Percentiles rank a stretch among this genome's conserved stretches.
Conservation (phyloP, 2,797 vertebrate species). For the Ceyx erithaca region DNA sequence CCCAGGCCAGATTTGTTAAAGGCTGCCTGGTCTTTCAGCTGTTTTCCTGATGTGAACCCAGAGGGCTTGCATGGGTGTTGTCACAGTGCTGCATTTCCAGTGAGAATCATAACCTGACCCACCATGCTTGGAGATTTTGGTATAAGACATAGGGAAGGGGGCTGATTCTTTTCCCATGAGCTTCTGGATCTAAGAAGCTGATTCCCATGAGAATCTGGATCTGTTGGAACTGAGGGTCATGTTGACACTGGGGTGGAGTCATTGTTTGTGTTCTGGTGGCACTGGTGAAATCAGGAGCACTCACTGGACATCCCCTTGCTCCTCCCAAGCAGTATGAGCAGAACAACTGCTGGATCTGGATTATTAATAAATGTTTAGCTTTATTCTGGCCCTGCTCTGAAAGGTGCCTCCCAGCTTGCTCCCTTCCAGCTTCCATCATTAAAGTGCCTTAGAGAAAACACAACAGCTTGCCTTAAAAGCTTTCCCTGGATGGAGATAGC, state of each 20-base stretch:
- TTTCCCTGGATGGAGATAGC: background rate
- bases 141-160: background rate
- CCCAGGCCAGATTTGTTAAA: background rate
- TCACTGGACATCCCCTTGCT: background rate
- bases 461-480: slow-evolving; percentile 55
- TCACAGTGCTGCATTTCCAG: background rate
- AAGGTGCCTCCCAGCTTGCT: slow-evolving; percentile 28
- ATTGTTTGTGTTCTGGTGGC: background rate
- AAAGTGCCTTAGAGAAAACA: slow-evolving; percentile 71
- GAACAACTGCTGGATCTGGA: background rate
- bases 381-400: slow-evolving; percentile 10
- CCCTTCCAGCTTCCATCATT: slow-evolving; percentile 26
- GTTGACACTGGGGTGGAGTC: background rate
- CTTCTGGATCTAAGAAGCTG: background rate
- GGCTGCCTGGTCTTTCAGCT: background rate
- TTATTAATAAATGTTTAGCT: background rate
- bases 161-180: background rate
- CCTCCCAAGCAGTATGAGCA: rapidly evolving
- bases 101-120: background rate
- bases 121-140: background rate
- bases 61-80: background rate
- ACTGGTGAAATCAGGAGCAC: background rate
- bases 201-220: no score
- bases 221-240: background rate
- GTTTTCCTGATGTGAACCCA: background rate